These are phyloP conservation scores for Pluvianellus socialis DNA, from an alignment of 2,113 vertebrate species.

Conservation along the genomic window DNA sequence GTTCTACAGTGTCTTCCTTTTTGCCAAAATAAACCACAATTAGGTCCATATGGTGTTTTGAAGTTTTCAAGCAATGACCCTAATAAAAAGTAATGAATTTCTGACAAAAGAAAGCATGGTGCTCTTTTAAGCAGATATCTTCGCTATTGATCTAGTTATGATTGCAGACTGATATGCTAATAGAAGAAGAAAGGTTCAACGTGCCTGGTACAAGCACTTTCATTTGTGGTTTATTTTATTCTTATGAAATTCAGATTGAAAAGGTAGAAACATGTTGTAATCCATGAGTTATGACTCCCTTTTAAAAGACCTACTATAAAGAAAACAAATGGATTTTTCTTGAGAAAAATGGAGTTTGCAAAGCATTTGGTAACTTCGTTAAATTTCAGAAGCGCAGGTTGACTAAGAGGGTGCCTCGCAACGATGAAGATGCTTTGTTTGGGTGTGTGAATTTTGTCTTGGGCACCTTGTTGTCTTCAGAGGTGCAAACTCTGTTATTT, in stretches of 20 bases:
- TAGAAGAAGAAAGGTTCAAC: constrained; percentile 74
- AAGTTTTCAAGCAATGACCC: constrained; percentile 86
- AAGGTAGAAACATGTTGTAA: constrained; percentile 72
- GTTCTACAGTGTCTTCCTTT: constrained; percentile 84
- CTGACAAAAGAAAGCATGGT: constrained; percentile 82
- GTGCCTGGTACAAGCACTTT: constrained; percentile 71
- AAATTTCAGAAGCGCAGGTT: constrained; percentile 34
- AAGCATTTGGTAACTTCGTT: constrained; percentile 8
- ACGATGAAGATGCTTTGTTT: background rate
- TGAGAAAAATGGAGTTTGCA: constrained; percentile 27
- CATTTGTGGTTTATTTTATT: constrained; percentile 75
- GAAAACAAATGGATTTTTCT: constrained; percentile 50
- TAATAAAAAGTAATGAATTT: constrained; percentile 92
- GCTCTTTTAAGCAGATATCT: constrained; percentile 81
- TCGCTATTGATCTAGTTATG: constrained; percentile 80
- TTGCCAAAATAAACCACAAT: constrained; percentile 89
- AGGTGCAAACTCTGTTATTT: background rate
- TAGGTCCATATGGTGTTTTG: constrained; percentile 90
- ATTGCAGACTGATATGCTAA: constrained; percentile 76
- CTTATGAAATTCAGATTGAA: constrained; percentile 71
- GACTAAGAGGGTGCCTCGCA: background rate
- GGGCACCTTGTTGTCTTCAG: background rate
- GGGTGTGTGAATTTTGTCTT: background rate
- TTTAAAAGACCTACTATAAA: constrained; percentile 67
- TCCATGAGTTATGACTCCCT: constrained; percentile 62